Conservation (phyloP, 2,113 vertebrate species). For the Anhinga rufa region DNA sequence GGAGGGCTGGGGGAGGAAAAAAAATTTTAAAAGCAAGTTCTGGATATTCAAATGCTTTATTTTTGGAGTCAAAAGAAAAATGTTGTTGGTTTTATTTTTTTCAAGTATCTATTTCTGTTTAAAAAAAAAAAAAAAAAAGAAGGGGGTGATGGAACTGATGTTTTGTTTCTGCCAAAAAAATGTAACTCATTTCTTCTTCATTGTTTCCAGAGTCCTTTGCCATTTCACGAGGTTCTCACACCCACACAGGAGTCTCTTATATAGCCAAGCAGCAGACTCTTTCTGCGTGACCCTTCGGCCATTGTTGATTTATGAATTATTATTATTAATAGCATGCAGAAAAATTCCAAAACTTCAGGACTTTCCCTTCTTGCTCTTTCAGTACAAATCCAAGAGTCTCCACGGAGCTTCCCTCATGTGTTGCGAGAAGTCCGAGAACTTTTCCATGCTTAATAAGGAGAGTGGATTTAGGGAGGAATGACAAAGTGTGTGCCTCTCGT, state of each 20-base stretch:
- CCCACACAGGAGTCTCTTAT: constrained; percentile 32
- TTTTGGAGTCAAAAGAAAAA: constrained; percentile 3
- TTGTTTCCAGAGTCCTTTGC: constrained; percentile 56
- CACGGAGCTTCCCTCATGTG: constrained; percentile 5
- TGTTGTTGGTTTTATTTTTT: constrained; percentile 8
- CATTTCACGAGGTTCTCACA: constrained; percentile 56
- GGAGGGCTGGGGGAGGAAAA: neutral
- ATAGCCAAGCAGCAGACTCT: constrained; percentile 5
- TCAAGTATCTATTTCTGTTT: constrained; percentile 12
- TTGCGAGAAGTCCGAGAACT: neutral
- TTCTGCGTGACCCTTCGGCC: neutral
- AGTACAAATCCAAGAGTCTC: constrained; percentile 20
- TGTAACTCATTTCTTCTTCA: constrained; percentile 39
- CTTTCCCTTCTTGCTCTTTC: constrained; percentile 21
- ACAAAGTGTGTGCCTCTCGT: neutral
- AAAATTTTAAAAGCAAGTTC: neutral
- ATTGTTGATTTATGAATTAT: constrained; percentile 36
- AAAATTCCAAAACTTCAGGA: constrained; percentile 21
- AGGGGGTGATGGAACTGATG: neutral
- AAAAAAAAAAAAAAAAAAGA: neutral
- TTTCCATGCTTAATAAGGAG: constrained; percentile 36
- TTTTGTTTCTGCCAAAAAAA: constrained; percentile 33
- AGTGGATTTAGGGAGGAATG: neutral
- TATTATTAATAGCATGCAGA: constrained; percentile 31
- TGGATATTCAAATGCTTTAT: neutral